Percentiles rank a stretch among this genome's conserved stretches.
phyloP scores from a whole-genome alignment of 2,888 invertebrate genomes.

The Drosophila rellima region DNA sequence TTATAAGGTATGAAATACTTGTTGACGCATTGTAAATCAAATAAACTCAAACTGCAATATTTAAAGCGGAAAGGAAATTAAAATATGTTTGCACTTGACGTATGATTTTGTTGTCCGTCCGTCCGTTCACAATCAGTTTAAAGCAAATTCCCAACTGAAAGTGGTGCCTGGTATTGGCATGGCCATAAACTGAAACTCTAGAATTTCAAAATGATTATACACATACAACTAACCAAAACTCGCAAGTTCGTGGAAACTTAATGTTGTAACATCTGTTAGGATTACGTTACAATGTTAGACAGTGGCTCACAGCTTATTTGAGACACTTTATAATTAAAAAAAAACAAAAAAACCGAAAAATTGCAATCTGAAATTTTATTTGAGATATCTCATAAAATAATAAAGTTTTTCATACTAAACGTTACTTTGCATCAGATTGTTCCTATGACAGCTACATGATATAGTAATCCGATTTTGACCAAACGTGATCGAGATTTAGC shows the following conservation, averaged over 20 bases:
- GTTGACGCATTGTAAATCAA: constrained; percentile 41
- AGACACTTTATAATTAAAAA: too few species aligned
- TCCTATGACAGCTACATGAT: too few species aligned
- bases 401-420: too few species aligned
- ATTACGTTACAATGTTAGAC: too few species aligned
- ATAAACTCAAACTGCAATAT: constrained; percentile 29
- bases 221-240: not conserved
- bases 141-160: not conserved
- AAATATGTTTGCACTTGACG: constrained; percentile 19
- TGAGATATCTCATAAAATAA: too few species aligned
- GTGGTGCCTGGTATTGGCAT: not conserved
- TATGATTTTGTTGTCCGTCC: not conserved
- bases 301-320: too few species aligned
- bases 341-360: too few species aligned
- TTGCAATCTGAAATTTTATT: too few species aligned
- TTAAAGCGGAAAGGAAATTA: constrained; percentile 32
- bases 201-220: not conserved
- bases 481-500: too few species aligned
- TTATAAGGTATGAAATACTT: constrained; percentile 1
- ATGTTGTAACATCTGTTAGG: not conserved
- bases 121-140: constrained; percentile 4
- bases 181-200: not conserved
- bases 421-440: too few species aligned
- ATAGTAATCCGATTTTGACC: too few species aligned
- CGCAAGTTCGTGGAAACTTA: not conserved